phyloP scores from a whole-genome alignment of 23 tunicate genomes.

The Trididemnum clinides region DNA sequence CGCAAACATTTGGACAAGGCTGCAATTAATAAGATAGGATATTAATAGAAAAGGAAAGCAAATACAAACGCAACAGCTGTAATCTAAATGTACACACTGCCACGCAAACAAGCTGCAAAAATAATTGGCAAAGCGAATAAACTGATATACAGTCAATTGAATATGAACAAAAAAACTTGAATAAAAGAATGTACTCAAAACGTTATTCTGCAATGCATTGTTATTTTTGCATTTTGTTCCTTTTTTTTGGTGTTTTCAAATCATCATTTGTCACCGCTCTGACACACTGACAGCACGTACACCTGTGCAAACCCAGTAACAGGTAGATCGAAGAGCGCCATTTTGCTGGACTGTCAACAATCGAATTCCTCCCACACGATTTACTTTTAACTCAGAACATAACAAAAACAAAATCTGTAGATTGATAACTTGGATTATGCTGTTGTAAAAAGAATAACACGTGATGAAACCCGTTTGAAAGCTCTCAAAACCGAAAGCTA shows the following conservation, averaged over 20 bases:
- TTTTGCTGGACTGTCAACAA: no score
- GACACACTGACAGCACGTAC: slow-evolving; percentile 31
- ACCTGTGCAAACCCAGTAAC: slow-evolving; percentile 49
- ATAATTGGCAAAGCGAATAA: background rate
- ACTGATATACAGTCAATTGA: no score
- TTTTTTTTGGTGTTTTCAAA: background rate
- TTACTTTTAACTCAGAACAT: no score
- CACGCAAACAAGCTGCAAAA: background rate
- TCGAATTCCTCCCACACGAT: no score
- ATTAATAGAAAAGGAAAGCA: background rate
- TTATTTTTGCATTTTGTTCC: background rate
- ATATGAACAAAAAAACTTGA: no score
- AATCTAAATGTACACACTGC: background rate
- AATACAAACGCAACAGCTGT: background rate
- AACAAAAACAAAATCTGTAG: background rate
- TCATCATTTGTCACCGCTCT: slow-evolving; percentile 33
- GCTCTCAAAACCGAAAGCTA: no score
- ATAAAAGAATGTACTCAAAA: no score
- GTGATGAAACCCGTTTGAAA: no score
- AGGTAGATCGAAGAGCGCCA: background rate
- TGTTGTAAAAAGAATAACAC: no score
- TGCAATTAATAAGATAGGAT: background rate
- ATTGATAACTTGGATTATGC: no score
- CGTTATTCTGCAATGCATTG: background rate
- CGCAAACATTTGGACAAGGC: background rate